phyloP scores from a whole-genome alignment of 2,888 invertebrate species.

The Caenorhabditis japonica region DNA sequence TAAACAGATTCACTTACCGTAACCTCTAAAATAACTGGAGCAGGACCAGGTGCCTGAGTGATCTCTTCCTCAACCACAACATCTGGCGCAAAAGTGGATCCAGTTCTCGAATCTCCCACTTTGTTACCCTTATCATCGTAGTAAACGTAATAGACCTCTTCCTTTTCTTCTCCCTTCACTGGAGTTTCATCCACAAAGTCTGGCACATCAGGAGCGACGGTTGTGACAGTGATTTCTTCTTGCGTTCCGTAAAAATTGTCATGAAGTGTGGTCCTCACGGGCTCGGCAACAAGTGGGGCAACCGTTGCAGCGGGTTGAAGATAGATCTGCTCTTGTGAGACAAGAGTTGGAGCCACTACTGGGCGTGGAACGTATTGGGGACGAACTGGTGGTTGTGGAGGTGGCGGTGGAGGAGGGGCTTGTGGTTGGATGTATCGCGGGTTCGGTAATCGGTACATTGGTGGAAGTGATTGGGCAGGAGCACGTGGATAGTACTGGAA shows the following conservation, averaged over 20 bases:
- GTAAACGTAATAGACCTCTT: conserved; percentile 52
- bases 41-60: conserved; percentile 12
- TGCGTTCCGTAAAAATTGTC: conserved; percentile 45
- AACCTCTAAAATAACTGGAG: conserved; percentile 21
- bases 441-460: conserved; percentile 44
- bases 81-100: conserved; percentile 47
- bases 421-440: conserved; percentile 45
- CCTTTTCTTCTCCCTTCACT: conserved; percentile 28
- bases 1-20: conserved; percentile 6
- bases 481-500: conserved; percentile 31
- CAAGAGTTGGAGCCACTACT: conserved; percentile 3
- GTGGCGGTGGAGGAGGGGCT: conserved; percentile 22
- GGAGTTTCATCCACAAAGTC: conserved; percentile 33
- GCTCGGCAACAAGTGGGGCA: conserved; percentile 28
- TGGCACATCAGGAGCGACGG: conserved; percentile 28
- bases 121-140: conserved; percentile 54
- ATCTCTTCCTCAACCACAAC: conserved; percentile 36
- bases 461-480: conserved; percentile 40
- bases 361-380: conserved; percentile 5
- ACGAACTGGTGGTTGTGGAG: conserved; percentile 16
- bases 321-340: conserved; percentile 25
- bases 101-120: conserved; percentile 47
- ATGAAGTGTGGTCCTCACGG: conserved; percentile 24
- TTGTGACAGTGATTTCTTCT: conserved; percentile 18
- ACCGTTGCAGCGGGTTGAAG: conserved; percentile 33